A percentile compares a stretch with the other conserved stretches of the same genome.
Conservation (phyloP, 2,797 vertebrate species). For the Ammospiza maritima region DNA sequence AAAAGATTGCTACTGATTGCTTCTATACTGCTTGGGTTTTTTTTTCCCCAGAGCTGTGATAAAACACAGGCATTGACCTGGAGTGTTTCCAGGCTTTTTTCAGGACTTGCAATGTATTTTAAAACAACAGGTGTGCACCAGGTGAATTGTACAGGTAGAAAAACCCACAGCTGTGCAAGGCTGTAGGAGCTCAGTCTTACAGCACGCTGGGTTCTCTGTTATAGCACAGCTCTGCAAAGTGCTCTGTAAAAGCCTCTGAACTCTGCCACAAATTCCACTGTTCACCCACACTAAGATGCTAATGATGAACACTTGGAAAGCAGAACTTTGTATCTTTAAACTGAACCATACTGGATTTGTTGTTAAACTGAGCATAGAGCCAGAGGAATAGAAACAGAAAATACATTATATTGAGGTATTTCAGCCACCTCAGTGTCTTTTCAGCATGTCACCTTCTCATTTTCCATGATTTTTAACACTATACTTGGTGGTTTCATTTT, state of each 20-base stretch:
- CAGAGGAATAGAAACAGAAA: background rate
- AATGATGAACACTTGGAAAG: background rate
- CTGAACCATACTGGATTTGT: background rate
- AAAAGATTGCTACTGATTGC: background rate
- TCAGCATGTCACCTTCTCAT: background rate
- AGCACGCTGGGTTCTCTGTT: background rate
- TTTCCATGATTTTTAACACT: background rate
- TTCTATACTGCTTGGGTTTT: background rate
- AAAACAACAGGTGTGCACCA: background rate
- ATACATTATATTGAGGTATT: background rate
- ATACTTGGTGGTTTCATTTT: background rate
- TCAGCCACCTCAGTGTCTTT: background rate
- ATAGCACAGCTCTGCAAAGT: background rate
- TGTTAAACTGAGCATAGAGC: background rate
- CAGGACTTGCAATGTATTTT: background rate
- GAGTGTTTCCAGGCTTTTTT: background rate
- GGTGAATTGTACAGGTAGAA: background rate
- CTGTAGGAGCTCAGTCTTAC: background rate
- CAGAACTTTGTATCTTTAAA: background rate
- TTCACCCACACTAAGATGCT: background rate
- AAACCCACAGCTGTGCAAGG: background rate
- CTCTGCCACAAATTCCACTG: conserved; percentile 14
- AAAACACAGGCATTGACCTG: background rate
- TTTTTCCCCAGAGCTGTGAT: background rate
- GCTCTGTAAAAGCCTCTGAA: background rate